Evolutionary conservation across 2,113 vertebrate species (phyloP), one percentile per base, ranked within the genome.

Genomic region (Zosterops hypoxanthus): DNA sequence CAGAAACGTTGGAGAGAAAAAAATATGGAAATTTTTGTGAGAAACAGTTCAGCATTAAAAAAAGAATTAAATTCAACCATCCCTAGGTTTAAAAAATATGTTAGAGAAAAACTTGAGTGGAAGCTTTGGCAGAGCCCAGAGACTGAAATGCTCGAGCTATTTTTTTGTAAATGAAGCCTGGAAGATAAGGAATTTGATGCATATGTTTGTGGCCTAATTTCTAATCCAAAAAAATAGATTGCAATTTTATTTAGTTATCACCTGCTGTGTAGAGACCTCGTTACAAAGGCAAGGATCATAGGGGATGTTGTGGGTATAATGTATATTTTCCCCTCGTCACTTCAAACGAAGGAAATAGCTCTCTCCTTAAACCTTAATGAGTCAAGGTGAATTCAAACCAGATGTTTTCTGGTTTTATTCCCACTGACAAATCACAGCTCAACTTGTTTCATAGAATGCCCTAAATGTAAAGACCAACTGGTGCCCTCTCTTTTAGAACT

Each of bases 401-500:
- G 98, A 98, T 98, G 97, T 98, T 98, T 91, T 97, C 88, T 96
- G 89, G 77, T 96, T 98, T 97, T 97, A 97, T 97, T 97, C 95
- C 86, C 90, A 87, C 76, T 96, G 94, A 88, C 59, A 93, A 97
- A 88, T 94, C 68, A 23, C 84, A 93, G 77, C 92, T 96, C 66
- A 69, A 96, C 65, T 95, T 95, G 90, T 93, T 75, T 55, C 87
- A 82, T 85, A 97, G 97, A 97, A 93, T 97, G 97, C 75, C 93
- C 97, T 97, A 96, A 63, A 95, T 94, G 93, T 97, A 98, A 98
- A 98, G 97, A 98, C 97, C 97, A 97, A 97, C 97, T 98, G 97
- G 96, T 95, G 96, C 80, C 94, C 97, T 87, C 72, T 94, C 87
- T 97, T 97, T 93, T 82, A 97, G 94, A 97, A 77, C 46, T 94